Base-by-base conservation (phyloP, 2,888 invertebrate genomes). In the Oxyteleia sp. region DNA sequence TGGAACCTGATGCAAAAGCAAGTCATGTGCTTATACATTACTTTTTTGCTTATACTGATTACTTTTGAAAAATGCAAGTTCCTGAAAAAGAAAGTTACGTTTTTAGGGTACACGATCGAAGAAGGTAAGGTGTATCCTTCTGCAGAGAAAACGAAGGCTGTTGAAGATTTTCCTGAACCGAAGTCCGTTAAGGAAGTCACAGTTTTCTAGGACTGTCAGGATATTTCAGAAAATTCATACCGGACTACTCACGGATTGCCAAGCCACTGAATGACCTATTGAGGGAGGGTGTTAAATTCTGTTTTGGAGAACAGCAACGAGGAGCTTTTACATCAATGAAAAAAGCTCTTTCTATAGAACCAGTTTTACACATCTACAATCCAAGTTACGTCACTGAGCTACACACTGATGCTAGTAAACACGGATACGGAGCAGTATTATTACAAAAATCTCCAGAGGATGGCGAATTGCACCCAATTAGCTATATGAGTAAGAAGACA, bases 81-180 rank as follows among this genome's bases (percentile, higher is more conserved):
- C 13, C n/a, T 71, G 15, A 41, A 71, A 16, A 26, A 23, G 7
- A 53, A 20, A 18, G 41, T 59, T 8, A 59, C 59, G 35, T 71
- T 59, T 32, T 43, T 72, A n/a, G 51, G 72, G 20, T 61, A 72
- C 10, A 51, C 51, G 3, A 45, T 72, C 18, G 72, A 72, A 16
- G 20, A 13, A 4, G 59, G 71, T 2, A 18, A 35, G 13, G n/a
- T 59, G 5, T 71, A 16, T 18, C 49, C 71, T 10, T 59, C 59
- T 23, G 16, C 57, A 43, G 49, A 45, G n/a, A 71, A 71, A 47
- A 35, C 47, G 2, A 35, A 2, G 10, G 64, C 64, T 0, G 51
- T 76, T 0, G 15, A 3, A 1, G 45, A 68, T 11, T 76, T 29
- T 23, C 16, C 38, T 10, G 75, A 69, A 15, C 80, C 79, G 8